phyloP scores from a whole-genome alignment of 2,797 vertebrate species.

The Hydrocynus forskahlii region DNA sequence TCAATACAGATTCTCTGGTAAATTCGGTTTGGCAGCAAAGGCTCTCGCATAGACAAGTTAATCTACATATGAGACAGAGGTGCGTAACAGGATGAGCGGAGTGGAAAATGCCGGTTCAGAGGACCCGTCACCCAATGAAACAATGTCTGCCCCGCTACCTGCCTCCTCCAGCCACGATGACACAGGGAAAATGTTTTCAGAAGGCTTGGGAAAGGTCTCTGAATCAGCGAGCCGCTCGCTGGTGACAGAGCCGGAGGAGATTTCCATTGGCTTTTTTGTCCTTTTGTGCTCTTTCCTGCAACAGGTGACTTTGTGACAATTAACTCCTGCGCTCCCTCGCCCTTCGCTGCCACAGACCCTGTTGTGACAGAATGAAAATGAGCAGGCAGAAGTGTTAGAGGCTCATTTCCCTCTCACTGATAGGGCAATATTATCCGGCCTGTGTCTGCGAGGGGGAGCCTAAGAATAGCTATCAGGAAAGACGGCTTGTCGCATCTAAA shows the following conservation, averaged over 20 bases:
- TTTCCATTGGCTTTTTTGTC: slow-evolving; percentile 16
- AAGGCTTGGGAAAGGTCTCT: not conserved
- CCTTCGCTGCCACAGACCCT: not conserved
- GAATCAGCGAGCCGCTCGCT: slow-evolving; percentile 2
- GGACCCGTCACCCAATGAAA: not conserved
- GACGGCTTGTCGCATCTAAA: slow-evolving; percentile 36
- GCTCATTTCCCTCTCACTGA: slow-evolving; percentile 26
- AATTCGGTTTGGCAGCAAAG: not conserved
- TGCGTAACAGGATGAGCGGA: not conserved
- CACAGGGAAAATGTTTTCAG: not conserved
- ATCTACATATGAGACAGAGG: slow-evolving; percentile 8
- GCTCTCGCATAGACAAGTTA: not conserved
- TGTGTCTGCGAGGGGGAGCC: slow-evolving; percentile 26
- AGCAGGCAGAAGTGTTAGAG: slow-evolving; percentile 33
- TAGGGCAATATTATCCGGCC: slow-evolving; percentile 39
- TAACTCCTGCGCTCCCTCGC: slow-evolving; percentile 40
- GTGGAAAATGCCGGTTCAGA: not conserved
- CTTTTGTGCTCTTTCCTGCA: slow-evolving; percentile 18
- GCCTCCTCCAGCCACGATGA: not conserved
- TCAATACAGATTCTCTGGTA: not conserved
- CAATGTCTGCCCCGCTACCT: not conserved
- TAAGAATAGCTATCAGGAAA: slow-evolving; percentile 45
- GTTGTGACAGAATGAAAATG: slow-evolving; percentile 30
- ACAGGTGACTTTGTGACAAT: slow-evolving; percentile 43
- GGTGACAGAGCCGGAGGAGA: not conserved